Evolutionary conservation across 2,888 invertebrate species (phyloP), one percentile per base, ranked within the genome.

Genomic region (Ophraella communa): DNA sequence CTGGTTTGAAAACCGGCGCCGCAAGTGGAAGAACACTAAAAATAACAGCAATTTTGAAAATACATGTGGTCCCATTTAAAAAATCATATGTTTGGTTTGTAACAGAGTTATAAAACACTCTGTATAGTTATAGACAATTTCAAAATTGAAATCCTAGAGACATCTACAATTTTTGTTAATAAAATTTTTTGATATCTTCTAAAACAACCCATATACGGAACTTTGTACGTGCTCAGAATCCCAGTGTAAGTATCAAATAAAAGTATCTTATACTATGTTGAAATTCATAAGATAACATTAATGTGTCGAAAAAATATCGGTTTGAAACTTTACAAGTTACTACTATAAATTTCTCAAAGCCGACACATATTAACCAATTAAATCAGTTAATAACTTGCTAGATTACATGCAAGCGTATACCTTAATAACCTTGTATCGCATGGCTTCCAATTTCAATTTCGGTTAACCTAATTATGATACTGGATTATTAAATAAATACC

Each of bases 21-120:
- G 73, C 89, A 89, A 0, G 84, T 85, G 35, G 85, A 81, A 1
- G 89, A 89, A 78, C 90, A 90, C 89, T 89, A 76, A 42, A 62
- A 56, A 20, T 18, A 11, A 30, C 2, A 10, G 11, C 10, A 3
- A 1, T 27, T 27, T 27, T 27, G 11, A 3, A 10, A 3, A 0
- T 30, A 10, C 11, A 1, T 10, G 1, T 4, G 24, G 8, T 24
- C 8, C 1, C 8, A 24, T 2, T 8, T 8, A 1, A 8, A 24
- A 24, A 24, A 24, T 24, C n/a, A n/a, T n/a, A n/a, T n/a, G n/a
- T n/a, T n/a, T n/a, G n/a, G n/a, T n/a, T n/a, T n/a, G n/a, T n/a
- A n/a, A n/a, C n/a, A n/a, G n/a, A n/a, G n/a, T n/a, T n/a, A n/a
- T n/a, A n/a, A n/a, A n/a, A n/a, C n/a, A n/a, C n/a, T n/a, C n/a